Evolutionary conservation across 53 echinoderm and acorn worm species (phyloP), one percentile per base, ranked within the genome.

Genomic region (Crossaster papposus): DNA sequence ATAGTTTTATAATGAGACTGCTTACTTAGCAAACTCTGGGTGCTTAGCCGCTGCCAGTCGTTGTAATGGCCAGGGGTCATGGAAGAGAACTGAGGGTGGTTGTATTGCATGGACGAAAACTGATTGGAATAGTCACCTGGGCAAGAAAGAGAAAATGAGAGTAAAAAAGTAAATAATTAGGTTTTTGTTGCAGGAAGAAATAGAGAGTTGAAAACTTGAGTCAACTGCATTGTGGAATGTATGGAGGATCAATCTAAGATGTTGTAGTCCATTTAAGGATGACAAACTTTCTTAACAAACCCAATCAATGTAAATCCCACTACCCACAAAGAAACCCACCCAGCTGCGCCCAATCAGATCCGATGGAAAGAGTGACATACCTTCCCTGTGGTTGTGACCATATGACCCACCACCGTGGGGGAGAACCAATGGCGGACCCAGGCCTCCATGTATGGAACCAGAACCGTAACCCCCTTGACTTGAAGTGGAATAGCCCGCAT

Each of bases 351-450:
- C 15, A 20, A 8, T 20, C 58, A 58, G 17, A 58, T 11, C 44
- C 58, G 6, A 74, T 35, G 12, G 36, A 74, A 32, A 74, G 22
- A 36, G 31, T 20, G 35, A 50, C 81, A 86, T 92, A 96, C 96
- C 96, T 91, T 96, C 96, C 89, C 96, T 89, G 55, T 81, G 65
- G 36, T 79, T 51, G 58, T 92, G 91, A 65, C 90, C 86, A 73
- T 96, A 96, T 0, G 96, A 88, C 26, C 95, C 95, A 58, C 95
- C 89, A 81, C 93, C 93, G 15, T 92, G 96, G 64, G 96, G 95
- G 81, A 96, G 89, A 81, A 96, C 96, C 35, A 96, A 91, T 26
- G 96, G 96, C 33, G 96, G 96, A 36, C 95, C 95, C 20, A 96
- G 71, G 68, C 95, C 89, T 79, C 93, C 78, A 38, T 87, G 87